Percentiles rank a stretch among this genome's conserved stretches.
Evolutionary conservation across 2,113 vertebrate genomes (phyloP).

Genomic region (Jacana jacana): DNA sequence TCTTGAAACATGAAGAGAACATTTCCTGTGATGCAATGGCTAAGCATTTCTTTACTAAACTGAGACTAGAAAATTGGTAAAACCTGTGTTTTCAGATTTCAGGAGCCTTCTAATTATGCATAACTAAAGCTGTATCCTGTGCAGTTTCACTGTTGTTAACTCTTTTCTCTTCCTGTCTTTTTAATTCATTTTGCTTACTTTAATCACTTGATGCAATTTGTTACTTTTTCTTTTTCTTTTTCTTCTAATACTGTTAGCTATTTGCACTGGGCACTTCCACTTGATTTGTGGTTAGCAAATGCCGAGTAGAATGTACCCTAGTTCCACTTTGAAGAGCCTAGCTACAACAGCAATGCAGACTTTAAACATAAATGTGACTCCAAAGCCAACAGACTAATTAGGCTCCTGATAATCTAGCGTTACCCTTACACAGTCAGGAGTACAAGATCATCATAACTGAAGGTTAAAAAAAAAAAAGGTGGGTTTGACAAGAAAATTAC

Average conservation of each 20-base stretch:
- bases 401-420: background rate
- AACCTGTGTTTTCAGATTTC: background rate
- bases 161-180: slow-evolving; percentile 1
- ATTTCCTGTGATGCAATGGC: slow-evolving; percentile 18
- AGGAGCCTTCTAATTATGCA: background rate
- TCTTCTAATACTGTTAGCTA: background rate
- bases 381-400: background rate
- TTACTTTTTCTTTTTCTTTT: background rate
- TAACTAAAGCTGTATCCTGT: slow-evolving; percentile 1
- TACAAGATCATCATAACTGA: background rate
- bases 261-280: background rate
- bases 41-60: slow-evolving; percentile 1
- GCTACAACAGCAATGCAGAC: background rate
- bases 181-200: background rate
- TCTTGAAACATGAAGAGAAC: slow-evolving; percentile 38
- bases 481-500: background rate
- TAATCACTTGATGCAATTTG: background rate
- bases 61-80: background rate
- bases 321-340: background rate
- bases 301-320: background rate
- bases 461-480: background rate
- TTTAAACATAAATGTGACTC: background rate
- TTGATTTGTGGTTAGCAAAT: background rate
- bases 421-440: background rate
- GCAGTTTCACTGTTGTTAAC: slow-evolving; percentile 20